These are phyloP conservation scores for Colletes latitarsis DNA, from an alignment of 1,140 invertebrate species.

Conservation along the genomic window DNA sequence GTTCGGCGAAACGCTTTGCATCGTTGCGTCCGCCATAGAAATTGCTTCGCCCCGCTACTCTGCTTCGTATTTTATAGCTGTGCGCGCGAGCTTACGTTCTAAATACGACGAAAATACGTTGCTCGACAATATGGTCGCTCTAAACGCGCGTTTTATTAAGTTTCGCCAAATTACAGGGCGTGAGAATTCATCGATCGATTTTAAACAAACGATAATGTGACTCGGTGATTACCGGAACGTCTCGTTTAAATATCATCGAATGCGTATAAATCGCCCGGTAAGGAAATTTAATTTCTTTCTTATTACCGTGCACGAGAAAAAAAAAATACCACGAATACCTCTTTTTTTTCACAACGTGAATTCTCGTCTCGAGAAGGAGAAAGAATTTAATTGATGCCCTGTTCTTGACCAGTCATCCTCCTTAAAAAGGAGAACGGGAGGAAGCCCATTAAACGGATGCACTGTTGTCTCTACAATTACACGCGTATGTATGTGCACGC, in stretches of 20 bases:
- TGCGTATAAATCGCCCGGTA: constrained; percentile 14
- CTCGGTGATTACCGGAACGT: too few relatives aligned
- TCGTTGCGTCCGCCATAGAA: constrained; percentile 21
- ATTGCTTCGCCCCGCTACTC: constrained; percentile 12
- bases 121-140: neutral
- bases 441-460: constrained; percentile 48
- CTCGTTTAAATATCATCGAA: too few relatives aligned
- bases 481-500: neutral
- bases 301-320: neutral
- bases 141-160: neutral
- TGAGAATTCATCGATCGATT: neutral
- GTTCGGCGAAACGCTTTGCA: constrained; percentile 45
- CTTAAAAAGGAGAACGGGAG: constrained; percentile 31
- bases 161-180: too few relatives aligned
- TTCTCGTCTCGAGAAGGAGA: constrained; percentile 2
- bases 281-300: constrained; percentile 40
- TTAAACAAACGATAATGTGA: neutral
- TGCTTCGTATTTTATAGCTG: constrained; percentile 8
- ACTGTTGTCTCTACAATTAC: constrained; percentile 45
- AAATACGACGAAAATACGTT: neutral
- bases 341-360: neutral
- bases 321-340: neutral
- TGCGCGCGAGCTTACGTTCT: neutral
- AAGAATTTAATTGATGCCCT: constrained; percentile 43
- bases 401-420: constrained; percentile 47